A percentile compares a stretch with the other conserved stretches of the same genome.
Conservation (phyloP, 2,113 vertebrate species). For the Psilopsiagon aurifrons region DNA sequence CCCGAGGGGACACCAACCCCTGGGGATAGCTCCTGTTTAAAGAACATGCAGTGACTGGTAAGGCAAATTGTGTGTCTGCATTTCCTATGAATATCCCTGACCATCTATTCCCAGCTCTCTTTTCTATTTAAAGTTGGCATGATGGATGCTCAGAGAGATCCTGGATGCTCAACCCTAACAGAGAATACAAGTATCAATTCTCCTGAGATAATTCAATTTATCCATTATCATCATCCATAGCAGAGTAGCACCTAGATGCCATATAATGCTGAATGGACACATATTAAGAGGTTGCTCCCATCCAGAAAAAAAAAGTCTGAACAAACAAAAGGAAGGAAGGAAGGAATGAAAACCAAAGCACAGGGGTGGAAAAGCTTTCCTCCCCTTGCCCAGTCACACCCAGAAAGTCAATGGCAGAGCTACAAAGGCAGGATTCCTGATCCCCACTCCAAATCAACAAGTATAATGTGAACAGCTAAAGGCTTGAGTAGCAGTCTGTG, state of each 20-base stretch:
- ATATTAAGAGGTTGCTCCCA: not conserved
- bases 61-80: slow-evolving; percentile 33
- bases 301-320: not conserved
- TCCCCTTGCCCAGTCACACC: not conserved
- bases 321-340: not conserved
- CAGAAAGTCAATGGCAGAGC: not conserved
- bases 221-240: slow-evolving; percentile 15
- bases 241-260: not conserved
- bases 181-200: slow-evolving; percentile 32
- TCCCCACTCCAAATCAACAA: not conserved
- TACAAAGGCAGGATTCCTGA: not conserved
- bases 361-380: not conserved
- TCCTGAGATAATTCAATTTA: slow-evolving; percentile 34
- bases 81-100: slow-evolving; percentile 12
- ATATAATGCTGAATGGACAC: not conserved
- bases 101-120: not conserved
- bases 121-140: slow-evolving; percentile 42
- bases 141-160: slow-evolving; percentile 15
- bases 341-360: not conserved
- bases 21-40: slow-evolving; percentile 14
- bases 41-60: slow-evolving; percentile 1
- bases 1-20: not conserved
- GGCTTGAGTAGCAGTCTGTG: not conserved
- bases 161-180: slow-evolving; percentile 32
- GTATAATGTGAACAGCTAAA: not conserved